phyloP scores from a whole-genome alignment of 37 sponge, comb jelly and placozoan species.

The Amphimedon queenslandica region DNA sequence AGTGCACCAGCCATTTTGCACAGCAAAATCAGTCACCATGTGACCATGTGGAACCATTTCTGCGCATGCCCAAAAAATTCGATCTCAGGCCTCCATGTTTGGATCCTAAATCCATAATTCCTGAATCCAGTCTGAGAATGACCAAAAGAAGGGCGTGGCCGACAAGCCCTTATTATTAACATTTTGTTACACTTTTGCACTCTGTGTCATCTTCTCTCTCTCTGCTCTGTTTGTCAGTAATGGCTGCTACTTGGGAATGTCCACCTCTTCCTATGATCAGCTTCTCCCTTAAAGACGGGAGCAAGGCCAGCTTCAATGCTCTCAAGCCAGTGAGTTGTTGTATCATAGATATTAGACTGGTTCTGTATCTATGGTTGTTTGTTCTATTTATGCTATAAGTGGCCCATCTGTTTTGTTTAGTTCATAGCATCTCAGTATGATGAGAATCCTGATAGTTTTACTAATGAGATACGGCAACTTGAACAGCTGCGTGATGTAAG shows the following conservation, averaged over 20 bases:
- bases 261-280: slow-evolving; percentile 64
- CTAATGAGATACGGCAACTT: slow-evolving; percentile 77
- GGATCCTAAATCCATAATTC: no score
- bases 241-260: slow-evolving; percentile 71
- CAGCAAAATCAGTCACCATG: background rate
- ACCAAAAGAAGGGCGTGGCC: slow-evolving; percentile 11
- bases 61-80: background rate
- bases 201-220: background rate
- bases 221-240: slow-evolving; percentile 1
- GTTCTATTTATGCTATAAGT: background rate
- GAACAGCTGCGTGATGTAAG: slow-evolving; percentile 80
- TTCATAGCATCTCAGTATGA: slow-evolving; percentile 78
- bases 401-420: slow-evolving; percentile 12
- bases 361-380: no score
- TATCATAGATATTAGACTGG: background rate
- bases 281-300: slow-evolving; percentile 55
- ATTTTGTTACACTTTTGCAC: background rate
- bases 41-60: background rate
- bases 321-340: slow-evolving; percentile 60
- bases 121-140: no score
- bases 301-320: slow-evolving; percentile 37
- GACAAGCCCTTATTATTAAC: background rate
- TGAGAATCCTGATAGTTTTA: slow-evolving; percentile 74
- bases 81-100: no score
- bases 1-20: slow-evolving; percentile 31